phyloP scores from a whole-genome alignment of 2,888 invertebrate genomes.

The Stenotaenia linearis region DNA sequence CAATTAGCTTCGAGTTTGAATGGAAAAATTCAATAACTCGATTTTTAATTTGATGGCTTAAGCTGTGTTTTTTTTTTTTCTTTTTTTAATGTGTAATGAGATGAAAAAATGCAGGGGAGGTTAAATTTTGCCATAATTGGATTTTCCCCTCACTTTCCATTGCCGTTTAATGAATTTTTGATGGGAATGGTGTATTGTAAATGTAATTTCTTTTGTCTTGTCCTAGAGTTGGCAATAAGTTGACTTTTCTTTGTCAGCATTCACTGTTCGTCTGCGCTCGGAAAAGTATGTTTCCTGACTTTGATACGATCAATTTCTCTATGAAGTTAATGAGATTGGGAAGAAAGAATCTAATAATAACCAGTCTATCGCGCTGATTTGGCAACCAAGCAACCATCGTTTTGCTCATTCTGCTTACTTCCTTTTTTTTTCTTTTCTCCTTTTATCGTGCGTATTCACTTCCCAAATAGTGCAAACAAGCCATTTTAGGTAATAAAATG shows the following conservation, averaged over 20 bases:
- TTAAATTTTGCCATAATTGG: not conserved
- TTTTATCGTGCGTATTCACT: not conserved
- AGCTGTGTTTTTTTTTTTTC: not conserved
- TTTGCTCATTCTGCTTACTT: not conserved
- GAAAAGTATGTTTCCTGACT: not conserved
- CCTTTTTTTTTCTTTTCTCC: not conserved
- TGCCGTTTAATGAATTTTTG: not conserved
- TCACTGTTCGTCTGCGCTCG: not conserved
- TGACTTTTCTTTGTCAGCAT: not conserved
- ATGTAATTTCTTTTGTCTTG: not conserved
- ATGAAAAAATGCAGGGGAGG: too few relatives aligned
- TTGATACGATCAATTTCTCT: not conserved
- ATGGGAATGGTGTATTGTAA: not conserved
- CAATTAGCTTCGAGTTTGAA: too few relatives aligned
- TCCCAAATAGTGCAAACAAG: not conserved
- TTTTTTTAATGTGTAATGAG: not conserved
- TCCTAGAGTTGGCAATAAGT: not conserved
- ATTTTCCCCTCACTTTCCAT: not conserved
- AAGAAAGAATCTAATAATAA: not conserved
- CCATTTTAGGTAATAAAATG: not conserved
- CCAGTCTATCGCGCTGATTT: not conserved
- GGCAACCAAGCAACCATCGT: not conserved
- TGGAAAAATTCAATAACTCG: too few relatives aligned
- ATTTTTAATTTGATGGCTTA: too few relatives aligned
- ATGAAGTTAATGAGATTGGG: not conserved